A percentile compares a stretch with the other conserved stretches of the same genome.
These are phyloP conservation scores for Drosophila repletoides DNA, from an alignment of 1,140 invertebrate species.

Conservation along the genomic window DNA sequence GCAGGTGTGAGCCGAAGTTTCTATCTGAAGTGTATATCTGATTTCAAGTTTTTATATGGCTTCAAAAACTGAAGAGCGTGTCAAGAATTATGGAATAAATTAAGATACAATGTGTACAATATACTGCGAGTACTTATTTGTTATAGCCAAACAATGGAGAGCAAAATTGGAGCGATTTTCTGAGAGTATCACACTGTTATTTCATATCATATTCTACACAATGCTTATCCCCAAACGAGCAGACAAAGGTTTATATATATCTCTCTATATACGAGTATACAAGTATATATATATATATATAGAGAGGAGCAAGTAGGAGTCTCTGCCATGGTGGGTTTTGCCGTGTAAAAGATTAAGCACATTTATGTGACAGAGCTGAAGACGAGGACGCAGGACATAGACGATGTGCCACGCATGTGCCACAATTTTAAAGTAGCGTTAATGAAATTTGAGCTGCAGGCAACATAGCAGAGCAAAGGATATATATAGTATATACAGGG, in stretches of 20 bases:
- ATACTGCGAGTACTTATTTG: no score
- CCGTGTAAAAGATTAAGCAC: slow-evolving; percentile 73
- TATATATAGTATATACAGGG: not conserved
- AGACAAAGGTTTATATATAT: not conserved
- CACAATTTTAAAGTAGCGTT: slow-evolving; percentile 73
- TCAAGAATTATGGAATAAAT: no score
- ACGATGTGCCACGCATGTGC: slow-evolving; percentile 57
- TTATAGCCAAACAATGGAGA: no score
- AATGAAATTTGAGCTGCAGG: slow-evolving; percentile 67
- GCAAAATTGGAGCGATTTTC: no score
- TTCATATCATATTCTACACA: slow-evolving; percentile 2
- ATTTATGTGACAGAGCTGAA: slow-evolving; percentile 65
- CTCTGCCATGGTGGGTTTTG: slow-evolving; percentile 10
- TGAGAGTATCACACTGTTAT: not conserved
- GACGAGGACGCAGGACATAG: not conserved
- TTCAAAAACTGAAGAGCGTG: no score
- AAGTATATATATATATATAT: not conserved
- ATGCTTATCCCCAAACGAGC: not conserved
- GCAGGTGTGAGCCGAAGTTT: no score
- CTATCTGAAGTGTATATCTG: no score
- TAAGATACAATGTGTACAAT: no score
- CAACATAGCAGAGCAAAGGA: no score
- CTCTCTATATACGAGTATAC: not conserved
- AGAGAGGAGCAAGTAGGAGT: not conserved
- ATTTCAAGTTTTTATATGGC: no score